phyloP scores from a whole-genome alignment of 1,140 invertebrate genomes.

The Drosophila nigromelanica region DNA sequence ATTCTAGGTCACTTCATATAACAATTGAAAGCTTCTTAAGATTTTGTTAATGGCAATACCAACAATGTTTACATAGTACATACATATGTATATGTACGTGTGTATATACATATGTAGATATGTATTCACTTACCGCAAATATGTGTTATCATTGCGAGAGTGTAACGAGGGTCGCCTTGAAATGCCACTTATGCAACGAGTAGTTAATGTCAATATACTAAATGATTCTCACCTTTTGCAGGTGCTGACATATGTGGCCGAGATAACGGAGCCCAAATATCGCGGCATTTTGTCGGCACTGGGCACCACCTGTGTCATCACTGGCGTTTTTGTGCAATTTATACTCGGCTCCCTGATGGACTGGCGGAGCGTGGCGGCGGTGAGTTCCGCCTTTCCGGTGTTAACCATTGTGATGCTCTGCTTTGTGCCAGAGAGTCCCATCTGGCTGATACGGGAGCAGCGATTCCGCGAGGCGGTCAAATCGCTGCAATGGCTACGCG shows the following conservation, averaged over 20 bases:
- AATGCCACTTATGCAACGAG: slow-evolving; percentile 8
- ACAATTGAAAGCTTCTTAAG: too few species aligned
- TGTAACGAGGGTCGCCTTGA: slow-evolving; percentile 11
- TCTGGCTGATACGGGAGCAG: slow-evolving; percentile 88
- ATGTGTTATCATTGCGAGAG: slow-evolving; percentile 1
- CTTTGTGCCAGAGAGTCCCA: slow-evolving; percentile 91
- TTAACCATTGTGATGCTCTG: slow-evolving; percentile 87
- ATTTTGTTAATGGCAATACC: too few species aligned
- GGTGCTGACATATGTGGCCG: slow-evolving; percentile 91
- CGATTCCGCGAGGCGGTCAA: slow-evolving; percentile 86
- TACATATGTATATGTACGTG: neutral
- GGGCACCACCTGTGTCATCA: slow-evolving; percentile 89
- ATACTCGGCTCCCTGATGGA: slow-evolving; percentile 88
- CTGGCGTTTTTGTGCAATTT: slow-evolving; percentile 89
- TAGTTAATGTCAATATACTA: slow-evolving; percentile 14
- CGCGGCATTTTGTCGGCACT: slow-evolving; percentile 90
- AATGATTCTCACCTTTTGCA: slow-evolving; percentile 68
- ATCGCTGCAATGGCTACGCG: slow-evolving; percentile 88
- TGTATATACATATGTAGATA: neutral
- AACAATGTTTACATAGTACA: neutral
- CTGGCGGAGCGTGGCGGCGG: slow-evolving; percentile 88
- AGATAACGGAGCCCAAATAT: slow-evolving; percentile 90
- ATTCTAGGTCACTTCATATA: neutral
- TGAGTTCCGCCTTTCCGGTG: slow-evolving; percentile 88
- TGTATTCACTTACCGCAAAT: neutral